Evolutionary conservation across 2,888 invertebrate species (phyloP).

Genomic region (Agelastica alni): DNA sequence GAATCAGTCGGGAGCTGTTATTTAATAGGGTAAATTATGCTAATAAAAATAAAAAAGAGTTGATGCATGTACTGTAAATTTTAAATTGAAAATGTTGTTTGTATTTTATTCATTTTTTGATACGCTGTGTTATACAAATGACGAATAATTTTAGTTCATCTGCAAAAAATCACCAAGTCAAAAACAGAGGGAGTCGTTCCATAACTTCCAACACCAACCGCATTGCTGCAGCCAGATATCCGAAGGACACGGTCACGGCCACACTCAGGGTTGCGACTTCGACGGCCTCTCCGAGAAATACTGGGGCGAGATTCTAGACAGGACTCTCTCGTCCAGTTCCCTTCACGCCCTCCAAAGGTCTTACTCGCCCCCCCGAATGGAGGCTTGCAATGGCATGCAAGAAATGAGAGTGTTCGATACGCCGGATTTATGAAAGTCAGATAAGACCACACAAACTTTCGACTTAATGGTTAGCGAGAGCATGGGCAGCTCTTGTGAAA

Average conservation of each 20-base stretch:
- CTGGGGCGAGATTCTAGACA: constrained; percentile 73
- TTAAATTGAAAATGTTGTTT: too few species aligned
- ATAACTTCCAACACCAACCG: constrained; percentile 39
- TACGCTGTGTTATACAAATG: too few species aligned
- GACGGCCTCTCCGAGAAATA: constrained; percentile 62
- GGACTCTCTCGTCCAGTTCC: constrained; percentile 76
- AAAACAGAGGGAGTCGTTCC: constrained; percentile 36
- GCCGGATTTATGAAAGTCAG: constrained; percentile 57
- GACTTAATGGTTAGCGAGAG: constrained; percentile 47
- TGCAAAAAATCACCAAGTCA: constrained; percentile 46
- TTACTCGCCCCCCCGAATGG: constrained; percentile 47
- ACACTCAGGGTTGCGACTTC: constrained; percentile 59
- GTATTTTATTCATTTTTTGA: too few species aligned
- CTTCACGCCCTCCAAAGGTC: constrained; percentile 64
- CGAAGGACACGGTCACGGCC: constrained; percentile 42
- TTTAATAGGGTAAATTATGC: constrained; percentile 69
- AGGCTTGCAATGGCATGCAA: constrained; percentile 52
- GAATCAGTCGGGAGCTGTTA: constrained; percentile 76
- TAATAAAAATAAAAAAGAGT: too few species aligned
- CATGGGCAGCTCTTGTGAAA: constrained; percentile 52
- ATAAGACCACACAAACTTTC: constrained; percentile 57
- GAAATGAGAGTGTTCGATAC: constrained; percentile 53
- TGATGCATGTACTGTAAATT: too few species aligned
- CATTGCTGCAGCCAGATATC: constrained; percentile 49
- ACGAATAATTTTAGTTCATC: constrained; percentile 49